These are phyloP conservation scores for Myotis findleyi DNA, from an alignment of 2,797 vertebrate genomes.

Conservation along the genomic window DNA sequence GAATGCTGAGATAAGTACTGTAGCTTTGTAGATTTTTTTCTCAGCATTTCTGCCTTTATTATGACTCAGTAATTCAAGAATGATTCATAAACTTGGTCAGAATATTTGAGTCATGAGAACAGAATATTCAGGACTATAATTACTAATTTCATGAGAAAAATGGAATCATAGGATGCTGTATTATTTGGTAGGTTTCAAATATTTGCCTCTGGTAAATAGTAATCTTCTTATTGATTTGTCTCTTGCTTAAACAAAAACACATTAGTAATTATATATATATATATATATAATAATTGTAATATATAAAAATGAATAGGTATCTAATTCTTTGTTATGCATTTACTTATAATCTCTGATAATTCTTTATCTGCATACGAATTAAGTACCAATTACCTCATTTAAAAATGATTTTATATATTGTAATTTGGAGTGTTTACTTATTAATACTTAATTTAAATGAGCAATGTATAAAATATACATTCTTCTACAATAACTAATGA, in stretches of 20 bases:
- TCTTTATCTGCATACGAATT: neutral
- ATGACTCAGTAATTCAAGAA: neutral
- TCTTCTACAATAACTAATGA: slow-evolving; percentile 9
- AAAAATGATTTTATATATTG: neutral
- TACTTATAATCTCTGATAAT: neutral
- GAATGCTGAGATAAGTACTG: neutral
- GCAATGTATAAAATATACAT: neutral
- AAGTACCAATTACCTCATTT: neutral
- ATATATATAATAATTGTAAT: neutral
- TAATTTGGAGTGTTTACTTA: neutral
- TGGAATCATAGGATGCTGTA: neutral
- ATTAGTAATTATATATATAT: neutral
- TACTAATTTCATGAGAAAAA: neutral
- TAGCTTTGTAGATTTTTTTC: neutral
- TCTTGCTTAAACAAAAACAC: neutral
- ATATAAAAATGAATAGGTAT: neutral
- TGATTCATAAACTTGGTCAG: neutral
- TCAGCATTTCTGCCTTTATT: neutral
- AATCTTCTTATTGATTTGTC: neutral
- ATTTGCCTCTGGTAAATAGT: neutral
- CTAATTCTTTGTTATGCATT: neutral
- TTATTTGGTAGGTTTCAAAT: neutral
- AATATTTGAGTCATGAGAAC: neutral
- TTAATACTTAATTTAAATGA: slow-evolving; percentile 36
- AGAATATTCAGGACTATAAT: neutral